A percentile compares a stretch with the other conserved stretches of the same genome.
Evolutionary conservation across 2,113 vertebrate genomes (phyloP).

Genomic region (Tonatia bakeri): DNA sequence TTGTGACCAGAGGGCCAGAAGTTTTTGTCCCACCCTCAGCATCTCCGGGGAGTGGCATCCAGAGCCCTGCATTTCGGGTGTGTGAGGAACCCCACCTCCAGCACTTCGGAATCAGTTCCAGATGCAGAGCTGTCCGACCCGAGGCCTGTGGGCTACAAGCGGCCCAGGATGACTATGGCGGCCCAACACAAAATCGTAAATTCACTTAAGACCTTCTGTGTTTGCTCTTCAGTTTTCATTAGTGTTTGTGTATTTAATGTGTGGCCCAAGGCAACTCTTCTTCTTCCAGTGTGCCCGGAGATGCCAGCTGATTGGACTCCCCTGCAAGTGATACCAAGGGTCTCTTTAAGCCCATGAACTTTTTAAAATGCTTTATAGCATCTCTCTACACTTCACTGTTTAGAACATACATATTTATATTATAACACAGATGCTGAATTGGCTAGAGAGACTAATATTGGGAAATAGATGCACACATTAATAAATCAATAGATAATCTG

Average conservation of each 20-base stretch:
- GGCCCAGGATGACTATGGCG: no score
- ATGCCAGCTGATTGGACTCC: no score
- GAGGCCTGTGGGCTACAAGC: no score
- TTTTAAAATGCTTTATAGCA: neutral
- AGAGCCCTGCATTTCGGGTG: neutral
- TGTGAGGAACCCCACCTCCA: neutral
- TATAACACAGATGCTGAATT: neutral
- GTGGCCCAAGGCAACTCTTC: no score
- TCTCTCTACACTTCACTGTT: neutral
- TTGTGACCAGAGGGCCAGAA: neutral
- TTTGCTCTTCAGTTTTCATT: no score
- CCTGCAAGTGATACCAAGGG: neutral
- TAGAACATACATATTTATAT: neutral
- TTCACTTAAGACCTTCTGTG: no score
- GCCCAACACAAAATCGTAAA: no score
- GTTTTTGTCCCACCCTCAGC: neutral
- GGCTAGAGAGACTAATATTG: neutral
- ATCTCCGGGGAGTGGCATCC: neutral
- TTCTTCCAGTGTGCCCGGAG: no score
- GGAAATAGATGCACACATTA: neutral
- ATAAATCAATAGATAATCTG: neutral
- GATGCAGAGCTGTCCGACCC: neutral
- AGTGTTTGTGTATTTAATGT: no score
- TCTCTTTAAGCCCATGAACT: neutral
- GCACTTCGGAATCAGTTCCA: neutral